Evolutionary conservation across 2,797 vertebrate species (phyloP).

Genomic region (Podargus strigoides): DNA sequence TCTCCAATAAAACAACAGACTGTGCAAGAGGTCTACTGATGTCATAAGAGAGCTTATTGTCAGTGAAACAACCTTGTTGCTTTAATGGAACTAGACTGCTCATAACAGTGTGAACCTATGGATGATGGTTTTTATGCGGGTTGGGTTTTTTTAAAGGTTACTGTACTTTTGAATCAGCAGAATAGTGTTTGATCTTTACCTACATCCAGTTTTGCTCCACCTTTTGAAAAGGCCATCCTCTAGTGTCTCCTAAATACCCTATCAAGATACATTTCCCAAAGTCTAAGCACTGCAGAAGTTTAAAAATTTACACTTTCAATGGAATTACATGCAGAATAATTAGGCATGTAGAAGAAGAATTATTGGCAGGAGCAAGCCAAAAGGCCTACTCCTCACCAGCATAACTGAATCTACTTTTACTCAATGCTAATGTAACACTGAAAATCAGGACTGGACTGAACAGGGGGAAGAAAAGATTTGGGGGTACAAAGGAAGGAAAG

Average conservation of each 20-base stretch:
- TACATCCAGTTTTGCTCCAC: background rate
- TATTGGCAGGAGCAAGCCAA: background rate
- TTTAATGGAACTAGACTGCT: background rate
- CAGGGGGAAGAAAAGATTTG: background rate
- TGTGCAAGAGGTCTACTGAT: background rate
- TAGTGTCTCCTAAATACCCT: background rate
- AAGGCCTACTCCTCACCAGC: background rate
- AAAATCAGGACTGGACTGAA: background rate
- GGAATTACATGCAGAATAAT: background rate
- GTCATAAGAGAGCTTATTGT: background rate
- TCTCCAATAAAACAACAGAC: background rate
- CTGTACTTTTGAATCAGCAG: background rate
- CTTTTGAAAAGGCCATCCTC: background rate
- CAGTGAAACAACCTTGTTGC: background rate
- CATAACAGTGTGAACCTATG: background rate
- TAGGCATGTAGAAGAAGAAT: background rate
- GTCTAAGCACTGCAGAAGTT: background rate
- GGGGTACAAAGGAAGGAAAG: background rate
- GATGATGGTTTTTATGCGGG: background rate
- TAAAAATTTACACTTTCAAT: background rate
- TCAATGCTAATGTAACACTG: background rate
- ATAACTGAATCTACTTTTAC: background rate
- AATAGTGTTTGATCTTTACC: background rate
- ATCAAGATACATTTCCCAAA: background rate
- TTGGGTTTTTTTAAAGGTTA: background rate